These are phyloP conservation scores for Tribolium castaneum DNA, from an alignment of 1,140 invertebrate species.

Conservation along the genomic window DNA sequence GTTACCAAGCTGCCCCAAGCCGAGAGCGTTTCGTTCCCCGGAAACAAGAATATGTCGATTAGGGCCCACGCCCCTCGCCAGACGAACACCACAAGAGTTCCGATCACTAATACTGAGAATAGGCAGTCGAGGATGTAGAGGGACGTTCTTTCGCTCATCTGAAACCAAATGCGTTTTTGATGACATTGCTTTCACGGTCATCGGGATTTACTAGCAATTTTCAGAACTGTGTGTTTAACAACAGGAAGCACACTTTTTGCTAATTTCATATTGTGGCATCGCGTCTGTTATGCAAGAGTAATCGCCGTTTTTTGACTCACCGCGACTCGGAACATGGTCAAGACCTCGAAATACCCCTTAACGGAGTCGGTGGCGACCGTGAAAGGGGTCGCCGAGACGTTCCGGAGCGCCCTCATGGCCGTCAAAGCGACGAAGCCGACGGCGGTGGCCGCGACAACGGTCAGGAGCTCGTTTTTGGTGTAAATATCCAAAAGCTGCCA, in stretches of 20 bases:
- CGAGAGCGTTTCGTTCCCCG: constrained; percentile 70
- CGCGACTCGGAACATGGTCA: constrained; percentile 81
- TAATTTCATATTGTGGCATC: too few relatives aligned
- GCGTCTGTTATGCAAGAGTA: not conserved
- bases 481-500: constrained; percentile 81
- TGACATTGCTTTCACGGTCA: not conserved
- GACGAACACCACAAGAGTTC: constrained; percentile 85
- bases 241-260: not conserved
- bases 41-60: constrained; percentile 82
- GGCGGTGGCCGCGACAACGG: constrained; percentile 70
- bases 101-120: constrained; percentile 85
- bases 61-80: constrained; percentile 88
- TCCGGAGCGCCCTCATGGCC: constrained; percentile 76
- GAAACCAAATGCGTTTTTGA: constrained; percentile 60
- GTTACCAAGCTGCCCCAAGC: constrained; percentile 82
- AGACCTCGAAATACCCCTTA: constrained; percentile 82
- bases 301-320: constrained; percentile 67
- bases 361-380: constrained; percentile 78
- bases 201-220: not conserved
- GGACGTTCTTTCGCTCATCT: constrained; percentile 75
- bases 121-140: constrained; percentile 86
- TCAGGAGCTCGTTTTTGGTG: constrained; percentile 70
- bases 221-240: not conserved
- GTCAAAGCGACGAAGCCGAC: constrained; percentile 75
- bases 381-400: constrained; percentile 85